Conservation (phyloP, 1,140 invertebrate species). For the Grapholita molesta region DNA sequence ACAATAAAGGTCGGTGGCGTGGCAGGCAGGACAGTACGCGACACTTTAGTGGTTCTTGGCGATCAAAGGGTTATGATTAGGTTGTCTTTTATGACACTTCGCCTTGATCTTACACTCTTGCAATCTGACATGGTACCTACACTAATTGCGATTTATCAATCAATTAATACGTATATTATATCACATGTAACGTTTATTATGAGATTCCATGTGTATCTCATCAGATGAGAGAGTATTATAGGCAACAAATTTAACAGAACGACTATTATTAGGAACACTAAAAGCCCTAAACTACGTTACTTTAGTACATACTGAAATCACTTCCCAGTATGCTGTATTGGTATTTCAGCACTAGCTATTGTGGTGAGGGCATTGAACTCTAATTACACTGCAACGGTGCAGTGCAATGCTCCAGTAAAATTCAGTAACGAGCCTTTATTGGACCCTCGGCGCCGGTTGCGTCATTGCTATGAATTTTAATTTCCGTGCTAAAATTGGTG, state of each 20-base stretch:
- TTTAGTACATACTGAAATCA: constrained; percentile 25
- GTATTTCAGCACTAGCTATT: constrained; percentile 51
- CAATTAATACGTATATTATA: too few relatives aligned
- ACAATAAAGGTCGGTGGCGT: too few relatives aligned
- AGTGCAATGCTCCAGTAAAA: constrained; percentile 74
- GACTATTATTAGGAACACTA: neutral
- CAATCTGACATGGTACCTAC: too few relatives aligned
- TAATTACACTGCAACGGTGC: constrained; percentile 62
- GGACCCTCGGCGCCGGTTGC: constrained; percentile 40
- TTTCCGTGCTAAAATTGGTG: constrained; percentile 20
- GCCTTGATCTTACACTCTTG: too few relatives aligned
- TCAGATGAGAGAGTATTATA: neutral
- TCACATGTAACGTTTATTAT: too few relatives aligned
- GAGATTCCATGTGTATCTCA: too few relatives aligned
- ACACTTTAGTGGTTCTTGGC: too few relatives aligned
- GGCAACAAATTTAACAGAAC: neutral
- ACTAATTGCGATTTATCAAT: too few relatives aligned
- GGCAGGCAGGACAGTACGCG: too few relatives aligned
- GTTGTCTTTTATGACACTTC: too few relatives aligned
- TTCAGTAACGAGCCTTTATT: constrained; percentile 75
- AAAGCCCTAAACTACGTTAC: constrained; percentile 1
- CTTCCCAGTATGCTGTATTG: constrained; percentile 31
- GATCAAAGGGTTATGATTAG: too few relatives aligned
- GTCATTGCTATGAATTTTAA: constrained; percentile 37
- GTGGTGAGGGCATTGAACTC: constrained; percentile 55